Base-by-base conservation (phyloP, 2,797 vertebrate species). In the Sebastes matsubarae region DNA sequence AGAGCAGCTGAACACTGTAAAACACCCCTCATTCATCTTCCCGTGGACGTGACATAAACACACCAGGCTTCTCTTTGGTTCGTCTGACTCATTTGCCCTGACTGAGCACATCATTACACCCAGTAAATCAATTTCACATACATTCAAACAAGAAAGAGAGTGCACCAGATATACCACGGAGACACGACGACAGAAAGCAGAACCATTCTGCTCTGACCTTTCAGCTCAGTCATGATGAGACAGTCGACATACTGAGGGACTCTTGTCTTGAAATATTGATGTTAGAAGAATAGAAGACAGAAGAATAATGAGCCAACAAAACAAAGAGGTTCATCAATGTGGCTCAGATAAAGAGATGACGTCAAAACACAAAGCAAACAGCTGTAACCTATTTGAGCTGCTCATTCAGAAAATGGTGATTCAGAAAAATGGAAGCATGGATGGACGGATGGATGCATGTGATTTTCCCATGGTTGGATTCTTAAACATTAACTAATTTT, bases 71-170 rank as follows among this genome's bases (percentile, higher is more conserved):
- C 81, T 70, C 77, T 86, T 65, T 52, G 42, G 30, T 52, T 57
- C 6, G 5, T 69, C 75, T 58, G 66, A 84, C 68, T 83, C 80
- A 79, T 80, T 79, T 72, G 29, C 42, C 18, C 68, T 72, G 78
- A 86, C 65, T 27, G 57, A 83, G 29, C 65, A 61, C 54, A 57
- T 87, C 72, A 32, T 78, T 46, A 24, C 69, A 74, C 36, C 24
- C 60, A 27, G 27, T 83, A 82, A 84, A 87, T 88, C 86, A 71
- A 42, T 74, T 82, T 74, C 32, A 72, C 68, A 52, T 74, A 59
- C 72, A 25, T 81, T 84, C 63, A 85, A 65, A 87, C 60, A 73
- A 72, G 30, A 75, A 75, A n/a, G 46, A 14, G 59, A 78, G 50
- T 20, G 70, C 46, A 6, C 63, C 50, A 34, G 60, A 70, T 59